Evolutionary conservation across 2,113 vertebrate species (phyloP).

Genomic region (Eulemur rufifrons): DNA sequence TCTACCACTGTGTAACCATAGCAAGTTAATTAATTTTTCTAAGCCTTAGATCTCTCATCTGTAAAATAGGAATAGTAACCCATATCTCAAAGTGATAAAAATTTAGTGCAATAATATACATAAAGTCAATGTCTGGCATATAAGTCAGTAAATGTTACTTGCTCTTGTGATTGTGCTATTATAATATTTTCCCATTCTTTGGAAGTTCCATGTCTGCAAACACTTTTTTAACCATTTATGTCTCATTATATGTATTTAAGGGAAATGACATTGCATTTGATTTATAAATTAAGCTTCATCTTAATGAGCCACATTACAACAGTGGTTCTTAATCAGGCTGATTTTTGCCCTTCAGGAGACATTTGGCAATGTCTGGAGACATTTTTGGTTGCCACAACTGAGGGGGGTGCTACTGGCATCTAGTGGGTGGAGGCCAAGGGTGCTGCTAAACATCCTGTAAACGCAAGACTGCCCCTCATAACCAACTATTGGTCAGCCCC

Average conservation of each 20-base stretch:
- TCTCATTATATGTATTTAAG: constrained; percentile 14
- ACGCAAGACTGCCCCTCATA: neutral
- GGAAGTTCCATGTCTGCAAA: neutral
- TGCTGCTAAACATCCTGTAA: neutral
- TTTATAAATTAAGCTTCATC: constrained; percentile 43
- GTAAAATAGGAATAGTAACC: neutral
- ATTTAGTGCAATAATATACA: neutral
- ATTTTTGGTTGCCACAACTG: neutral
- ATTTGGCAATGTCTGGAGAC: neutral
- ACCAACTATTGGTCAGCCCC: neutral
- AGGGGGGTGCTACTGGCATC: neutral
- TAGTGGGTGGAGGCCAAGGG: neutral
- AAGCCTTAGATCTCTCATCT: neutral
- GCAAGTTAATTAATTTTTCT: constrained; percentile 27
- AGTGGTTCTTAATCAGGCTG: neutral
- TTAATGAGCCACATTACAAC: neutral
- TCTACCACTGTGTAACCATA: neutral
- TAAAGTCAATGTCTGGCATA: neutral
- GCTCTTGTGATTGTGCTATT: constrained; percentile 17
- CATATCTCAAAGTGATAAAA: neutral
- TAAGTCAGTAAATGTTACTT: neutral
- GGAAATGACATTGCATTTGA: neutral
- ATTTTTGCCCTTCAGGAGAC: constrained; percentile 9
- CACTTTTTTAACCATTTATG: neutral
- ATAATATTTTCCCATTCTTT: constrained; percentile 8